Evolutionary conservation across 2,113 vertebrate genomes (phyloP).

Genomic region (Plestiodon gilberti): DNA sequence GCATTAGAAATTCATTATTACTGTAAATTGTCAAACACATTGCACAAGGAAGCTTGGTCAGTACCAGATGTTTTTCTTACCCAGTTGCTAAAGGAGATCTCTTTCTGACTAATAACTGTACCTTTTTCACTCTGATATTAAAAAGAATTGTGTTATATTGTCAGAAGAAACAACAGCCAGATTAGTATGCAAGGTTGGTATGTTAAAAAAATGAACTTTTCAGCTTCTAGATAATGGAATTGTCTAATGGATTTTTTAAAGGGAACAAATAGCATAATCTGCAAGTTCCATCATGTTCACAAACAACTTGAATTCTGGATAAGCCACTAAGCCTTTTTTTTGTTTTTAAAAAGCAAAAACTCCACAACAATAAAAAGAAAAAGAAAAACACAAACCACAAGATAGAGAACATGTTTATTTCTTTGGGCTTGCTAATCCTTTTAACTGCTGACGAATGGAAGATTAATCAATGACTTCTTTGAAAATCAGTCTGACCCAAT

Average conservation of each 20-base stretch:
- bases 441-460: not conserved
- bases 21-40: conserved; percentile 11
- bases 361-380: not conserved
- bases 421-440: not conserved
- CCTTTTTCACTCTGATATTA: not conserved
- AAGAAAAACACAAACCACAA: not conserved
- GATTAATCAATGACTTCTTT: not conserved
- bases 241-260: not conserved
- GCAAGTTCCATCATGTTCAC: not conserved
- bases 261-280: not conserved
- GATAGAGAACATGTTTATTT: not conserved
- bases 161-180: conserved; percentile 6
- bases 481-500: not conserved
- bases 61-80: not conserved
- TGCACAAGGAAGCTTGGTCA: not conserved
- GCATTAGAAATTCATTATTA: conserved; percentile 7
- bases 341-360: not conserved
- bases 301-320: not conserved
- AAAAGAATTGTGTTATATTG: not conserved
- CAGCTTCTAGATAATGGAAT: not conserved
- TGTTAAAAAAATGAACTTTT: conserved; percentile 2
- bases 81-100: not conserved
- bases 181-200: not conserved
- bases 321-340: not conserved
- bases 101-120: not conserved